Percentiles rank a stretch among this genome's conserved stretches.
These are phyloP conservation scores for Geotrypetes seraphini DNA, from an alignment of 2,797 vertebrate species.

Conservation along the genomic window DNA sequence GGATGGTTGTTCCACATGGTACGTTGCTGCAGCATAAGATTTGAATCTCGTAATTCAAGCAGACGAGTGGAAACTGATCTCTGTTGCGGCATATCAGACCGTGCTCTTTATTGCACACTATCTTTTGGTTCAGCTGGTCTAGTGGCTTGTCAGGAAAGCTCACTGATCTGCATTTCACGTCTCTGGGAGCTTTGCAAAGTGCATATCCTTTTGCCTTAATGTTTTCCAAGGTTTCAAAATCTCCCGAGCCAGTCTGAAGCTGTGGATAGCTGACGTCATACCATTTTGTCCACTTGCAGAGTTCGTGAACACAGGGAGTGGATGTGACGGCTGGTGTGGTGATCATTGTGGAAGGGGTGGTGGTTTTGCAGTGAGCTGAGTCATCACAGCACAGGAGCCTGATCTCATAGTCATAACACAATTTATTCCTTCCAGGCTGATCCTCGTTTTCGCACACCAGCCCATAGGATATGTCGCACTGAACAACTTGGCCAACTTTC, in stretches of 20 bases:
- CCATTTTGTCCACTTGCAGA: slow-evolving; percentile 32
- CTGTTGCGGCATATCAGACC: slow-evolving; percentile 24
- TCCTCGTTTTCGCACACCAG: slow-evolving; percentile 18
- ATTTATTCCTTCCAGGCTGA: slow-evolving; percentile 4
- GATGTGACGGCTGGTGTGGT: fast-evolving
- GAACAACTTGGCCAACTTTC: slow-evolving; percentile 8
- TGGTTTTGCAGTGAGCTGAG: not conserved
- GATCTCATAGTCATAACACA: slow-evolving; percentile 21
- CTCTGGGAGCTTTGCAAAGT: slow-evolving; percentile 8
- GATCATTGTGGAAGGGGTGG: fast-evolving
- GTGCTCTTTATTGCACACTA: slow-evolving; percentile 1
- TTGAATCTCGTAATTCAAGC: slow-evolving; percentile 22
- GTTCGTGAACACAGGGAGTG: no score
- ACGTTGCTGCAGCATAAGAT: slow-evolving; percentile 31
- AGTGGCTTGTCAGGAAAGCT: slow-evolving; percentile 2
- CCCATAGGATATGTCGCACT: not conserved
- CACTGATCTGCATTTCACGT: slow-evolving; percentile 22
- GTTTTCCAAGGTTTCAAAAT: slow-evolving; percentile 19
- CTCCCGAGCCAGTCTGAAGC: slow-evolving; percentile 1
- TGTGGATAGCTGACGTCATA: slow-evolving; percentile 21
- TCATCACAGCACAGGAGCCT: slow-evolving; percentile 3
- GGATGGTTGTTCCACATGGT: no score
- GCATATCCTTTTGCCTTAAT: slow-evolving; percentile 8
- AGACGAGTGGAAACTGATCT: slow-evolving; percentile 14
- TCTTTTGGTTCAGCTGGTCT: slow-evolving; percentile 11